Base-by-base conservation (phyloP, 2,797 vertebrate species). In the Microtus californicus region DNA sequence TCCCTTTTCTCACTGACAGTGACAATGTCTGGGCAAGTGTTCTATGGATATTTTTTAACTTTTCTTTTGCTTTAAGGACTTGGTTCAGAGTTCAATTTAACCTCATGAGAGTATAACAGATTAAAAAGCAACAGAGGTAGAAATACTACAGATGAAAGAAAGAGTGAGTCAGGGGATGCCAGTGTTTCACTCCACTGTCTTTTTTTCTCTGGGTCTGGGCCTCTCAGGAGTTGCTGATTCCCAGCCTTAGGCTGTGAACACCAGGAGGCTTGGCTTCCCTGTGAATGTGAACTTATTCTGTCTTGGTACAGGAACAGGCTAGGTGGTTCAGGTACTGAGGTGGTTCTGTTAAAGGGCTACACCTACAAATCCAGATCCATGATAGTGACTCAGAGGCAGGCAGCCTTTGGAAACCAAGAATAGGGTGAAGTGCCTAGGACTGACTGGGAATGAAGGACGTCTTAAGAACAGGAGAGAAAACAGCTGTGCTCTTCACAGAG, bases 81-180 rank as follows among this genome's bases (percentile, higher is more conserved):
- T 82, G 77, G 56, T 96, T 93, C 85, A 43, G 65, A 71, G 85
- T 93, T 96, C 76, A 86, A 89, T 51, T 73, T 96, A 89, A 91
- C 89, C 83, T 83, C 82, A 56, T 31, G 73, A 85, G 51, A 91
- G 17, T 59, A 37, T 48, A 78, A 87, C 12, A 89, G 45, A 65
- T 51, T 12, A 3, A 71, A 76, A 87, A 83, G 71, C 37, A 43
- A 8, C 2, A 79, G 31, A 74, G 19, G 31, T 43, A 91, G 31
- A 78, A 90, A 27, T n/a, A 54, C 37, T 69, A 15, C 0, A 7
- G 59, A n/a, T 81, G 40, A 74, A 95, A 25, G 12, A 37, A 82
- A 82, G 48, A 51, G 21, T 34, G 19, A n/a, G 40, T 10, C 14
- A 29, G 27, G 17, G 10, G 5, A 78, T 25, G 11, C 80, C 45